Evolutionary conservation across 2,113 vertebrate species (phyloP).

Genomic region (Tragelaphus imberbis): DNA sequence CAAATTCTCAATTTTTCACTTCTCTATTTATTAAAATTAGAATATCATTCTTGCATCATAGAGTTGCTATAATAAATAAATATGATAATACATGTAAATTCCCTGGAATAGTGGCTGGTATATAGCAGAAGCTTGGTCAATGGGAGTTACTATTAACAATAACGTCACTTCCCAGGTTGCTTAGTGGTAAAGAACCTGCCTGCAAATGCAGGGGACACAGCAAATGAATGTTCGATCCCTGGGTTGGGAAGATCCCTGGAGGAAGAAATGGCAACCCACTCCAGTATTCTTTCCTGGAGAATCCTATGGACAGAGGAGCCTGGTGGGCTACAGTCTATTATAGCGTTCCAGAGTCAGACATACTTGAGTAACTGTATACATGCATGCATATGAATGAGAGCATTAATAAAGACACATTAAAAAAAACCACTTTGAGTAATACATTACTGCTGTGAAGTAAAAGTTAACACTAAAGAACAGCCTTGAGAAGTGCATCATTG

Average conservation of each 20-base stretch:
- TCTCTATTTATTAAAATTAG: conserved; percentile 20
- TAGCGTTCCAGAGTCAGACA: not conserved
- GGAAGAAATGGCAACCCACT: not conserved
- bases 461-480: not conserved
- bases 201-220: not conserved
- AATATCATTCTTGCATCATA: not conserved
- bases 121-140: not conserved
- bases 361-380: not conserved
- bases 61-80: not conserved
- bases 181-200: not conserved
- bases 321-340: not conserved
- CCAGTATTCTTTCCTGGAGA: not conserved
- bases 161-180: not conserved
- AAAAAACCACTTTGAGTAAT: not conserved
- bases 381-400: not conserved
- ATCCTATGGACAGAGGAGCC: not conserved
- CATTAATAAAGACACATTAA: not conserved
- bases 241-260: not conserved
- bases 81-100: not conserved
- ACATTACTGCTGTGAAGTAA: not conserved
- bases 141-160: not conserved
- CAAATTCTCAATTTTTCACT: not conserved
- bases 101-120: not conserved
- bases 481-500: not conserved
- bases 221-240: not conserved